A percentile compares a stretch with the other conserved stretches of the same genome.
These are phyloP conservation scores for Iphiclides podalirius DNA, from an alignment of 2,888 invertebrate species.

Conservation along the genomic window DNA sequence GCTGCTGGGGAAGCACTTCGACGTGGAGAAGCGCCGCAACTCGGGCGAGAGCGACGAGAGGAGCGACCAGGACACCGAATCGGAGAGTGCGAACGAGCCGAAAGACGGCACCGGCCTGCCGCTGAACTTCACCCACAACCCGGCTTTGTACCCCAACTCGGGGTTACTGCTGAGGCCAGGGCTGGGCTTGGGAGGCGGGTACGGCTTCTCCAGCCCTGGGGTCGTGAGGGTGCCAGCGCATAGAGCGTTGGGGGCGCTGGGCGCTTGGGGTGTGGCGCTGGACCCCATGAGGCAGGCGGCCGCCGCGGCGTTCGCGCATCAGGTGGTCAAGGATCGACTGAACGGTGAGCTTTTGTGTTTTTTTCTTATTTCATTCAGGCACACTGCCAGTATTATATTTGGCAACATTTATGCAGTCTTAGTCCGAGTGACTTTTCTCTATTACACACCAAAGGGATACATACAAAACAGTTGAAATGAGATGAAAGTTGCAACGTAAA, in stretches of 20 bases:
- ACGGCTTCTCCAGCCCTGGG: constrained; percentile 84
- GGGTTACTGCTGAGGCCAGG: constrained; percentile 66
- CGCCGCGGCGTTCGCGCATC: constrained; percentile 88
- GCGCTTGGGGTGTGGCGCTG: constrained; percentile 80
- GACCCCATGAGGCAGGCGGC: constrained; percentile 83
- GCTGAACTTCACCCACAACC: constrained; percentile 66
- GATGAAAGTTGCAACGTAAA: no score
- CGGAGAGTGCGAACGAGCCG: constrained; percentile 70
- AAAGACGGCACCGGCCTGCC: constrained; percentile 66
- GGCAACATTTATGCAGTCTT: no score
- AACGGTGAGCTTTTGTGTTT: constrained; percentile 82
- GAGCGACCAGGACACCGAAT: constrained; percentile 75
- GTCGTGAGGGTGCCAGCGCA: constrained; percentile 92
- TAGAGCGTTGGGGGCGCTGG: constrained; percentile 77
- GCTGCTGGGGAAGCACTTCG: constrained; percentile 87
- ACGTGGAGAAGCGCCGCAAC: constrained; percentile 76
- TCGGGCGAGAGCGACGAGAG: constrained; percentile 74
- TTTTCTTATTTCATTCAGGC: constrained; percentile 3
- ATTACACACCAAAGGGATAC: no score
- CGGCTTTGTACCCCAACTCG: constrained; percentile 63
- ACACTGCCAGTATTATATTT: no score
- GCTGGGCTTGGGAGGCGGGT: constrained; percentile 71
- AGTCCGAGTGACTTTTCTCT: no score
- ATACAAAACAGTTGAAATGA: no score
- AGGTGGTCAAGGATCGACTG: constrained; percentile 90